These are phyloP conservation scores for Idaea aversata DNA, from an alignment of 2,888 invertebrate species.

Conservation along the genomic window DNA sequence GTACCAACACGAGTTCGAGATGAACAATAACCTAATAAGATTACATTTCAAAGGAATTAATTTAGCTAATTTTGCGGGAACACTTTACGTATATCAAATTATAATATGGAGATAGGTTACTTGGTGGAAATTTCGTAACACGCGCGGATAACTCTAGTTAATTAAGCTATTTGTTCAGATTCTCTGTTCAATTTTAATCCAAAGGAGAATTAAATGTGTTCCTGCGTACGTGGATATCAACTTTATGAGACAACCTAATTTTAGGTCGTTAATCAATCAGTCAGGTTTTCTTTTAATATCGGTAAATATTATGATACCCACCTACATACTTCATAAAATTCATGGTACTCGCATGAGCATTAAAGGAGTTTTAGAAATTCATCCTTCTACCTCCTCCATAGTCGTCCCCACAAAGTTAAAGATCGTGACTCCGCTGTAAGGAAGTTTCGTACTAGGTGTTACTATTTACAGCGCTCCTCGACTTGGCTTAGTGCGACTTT, in stretches of 20 bases:
- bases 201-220: constrained; percentile 1
- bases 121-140: constrained; percentile 9
- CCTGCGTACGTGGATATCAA: background rate
- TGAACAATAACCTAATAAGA: constrained; percentile 7
- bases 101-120: constrained; percentile 10
- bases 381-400: no score
- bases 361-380: no score
- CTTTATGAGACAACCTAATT: background rate
- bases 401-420: no score
- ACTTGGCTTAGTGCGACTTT: no score
- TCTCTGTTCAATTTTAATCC: constrained; percentile 4
- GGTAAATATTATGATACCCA: background rate
- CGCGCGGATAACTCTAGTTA: constrained; percentile 6
- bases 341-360: no score
- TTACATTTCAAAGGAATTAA: constrained; percentile 21
- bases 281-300: background rate
- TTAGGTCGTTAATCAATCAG: background rate
- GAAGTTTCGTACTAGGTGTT: no score
- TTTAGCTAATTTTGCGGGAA: constrained; percentile 15
- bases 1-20: constrained; percentile 1
- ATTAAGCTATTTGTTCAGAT: constrained; percentile 2
- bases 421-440: no score
- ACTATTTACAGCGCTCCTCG: no score
- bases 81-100: constrained; percentile 12
- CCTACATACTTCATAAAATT: background rate